Evolutionary conservation across 2,888 invertebrate species (phyloP).

Genomic region (Hypomecis punctinalis): DNA sequence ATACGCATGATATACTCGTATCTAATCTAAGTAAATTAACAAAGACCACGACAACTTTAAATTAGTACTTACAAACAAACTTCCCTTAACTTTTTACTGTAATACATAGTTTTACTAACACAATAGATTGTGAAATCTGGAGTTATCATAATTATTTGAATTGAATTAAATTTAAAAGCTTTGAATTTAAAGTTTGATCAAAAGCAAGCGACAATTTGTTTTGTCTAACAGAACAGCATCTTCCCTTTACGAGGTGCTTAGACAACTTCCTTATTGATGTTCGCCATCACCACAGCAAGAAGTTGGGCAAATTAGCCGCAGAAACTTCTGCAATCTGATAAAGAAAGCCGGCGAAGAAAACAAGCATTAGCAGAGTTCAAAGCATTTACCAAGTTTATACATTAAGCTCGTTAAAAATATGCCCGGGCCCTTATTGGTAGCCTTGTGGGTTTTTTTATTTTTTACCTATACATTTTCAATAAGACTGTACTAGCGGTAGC

Average conservation of each 20-base stretch:
- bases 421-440: conserved; percentile 32
- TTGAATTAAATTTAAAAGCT: no score
- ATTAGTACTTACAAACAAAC: no score
- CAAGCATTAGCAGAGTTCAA: conserved; percentile 55
- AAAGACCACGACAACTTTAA: no score
- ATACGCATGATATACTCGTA: no score
- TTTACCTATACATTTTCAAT: no score
- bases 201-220: background rate
- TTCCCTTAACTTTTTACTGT: no score
- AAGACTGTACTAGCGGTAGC: no score
- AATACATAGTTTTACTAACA: no score
- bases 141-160: no score
- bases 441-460: conserved; percentile 5
- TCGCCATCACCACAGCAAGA: conserved; percentile 31
- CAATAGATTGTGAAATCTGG: no score
- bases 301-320: conserved; percentile 32
- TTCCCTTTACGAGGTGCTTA: conserved; percentile 12
- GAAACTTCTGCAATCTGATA: conserved; percentile 40
- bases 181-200: no score
- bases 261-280: conserved; percentile 21
- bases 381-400: conserved; percentile 57
- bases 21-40: no score
- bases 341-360: conserved; percentile 52
- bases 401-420: conserved; percentile 62
- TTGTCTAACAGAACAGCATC: background rate